phyloP scores from a whole-genome alignment of 2,113 vertebrate genomes.

The Oenanthe melanoleuca region DNA sequence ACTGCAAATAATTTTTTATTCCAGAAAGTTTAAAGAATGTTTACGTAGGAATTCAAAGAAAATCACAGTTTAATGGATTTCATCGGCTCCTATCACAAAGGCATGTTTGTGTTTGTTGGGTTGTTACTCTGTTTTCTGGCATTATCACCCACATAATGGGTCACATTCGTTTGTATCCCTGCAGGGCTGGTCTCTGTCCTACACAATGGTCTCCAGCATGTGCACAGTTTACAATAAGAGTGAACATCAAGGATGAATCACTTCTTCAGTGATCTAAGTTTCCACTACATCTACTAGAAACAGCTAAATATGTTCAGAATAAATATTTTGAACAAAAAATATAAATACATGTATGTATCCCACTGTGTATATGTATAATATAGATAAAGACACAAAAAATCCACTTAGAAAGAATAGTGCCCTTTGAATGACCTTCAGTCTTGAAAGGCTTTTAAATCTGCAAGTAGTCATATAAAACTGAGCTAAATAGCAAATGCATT shows the following conservation, averaged over 20 bases:
- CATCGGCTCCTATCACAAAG: not conserved
- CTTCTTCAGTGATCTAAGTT: not conserved
- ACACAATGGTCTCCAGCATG: not conserved
- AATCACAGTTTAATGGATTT: not conserved
- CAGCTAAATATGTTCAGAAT: not conserved
- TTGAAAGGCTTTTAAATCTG: not conserved
- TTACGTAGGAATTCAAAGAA: not conserved
- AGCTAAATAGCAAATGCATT: not conserved
- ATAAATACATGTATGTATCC: not conserved
- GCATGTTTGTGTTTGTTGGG: not conserved
- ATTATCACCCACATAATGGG: not conserved
- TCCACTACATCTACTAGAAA: not conserved
- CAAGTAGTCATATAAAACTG: not conserved
- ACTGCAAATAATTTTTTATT: not conserved
- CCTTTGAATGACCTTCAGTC: not conserved
- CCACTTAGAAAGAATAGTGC: not conserved
- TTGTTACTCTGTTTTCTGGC: not conserved
- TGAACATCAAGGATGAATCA: not conserved
- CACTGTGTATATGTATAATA: not conserved
- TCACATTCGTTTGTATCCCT: not conserved
- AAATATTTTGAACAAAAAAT: not conserved
- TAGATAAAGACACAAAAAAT: not conserved
- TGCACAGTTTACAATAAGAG: not conserved
- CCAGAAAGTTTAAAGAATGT: not conserved
- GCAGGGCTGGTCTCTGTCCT: not conserved